A percentile compares a stretch with the other conserved stretches of the same genome.
phyloP scores from a whole-genome alignment of 2,888 invertebrate species.

The Dryobotodes eremita region DNA sequence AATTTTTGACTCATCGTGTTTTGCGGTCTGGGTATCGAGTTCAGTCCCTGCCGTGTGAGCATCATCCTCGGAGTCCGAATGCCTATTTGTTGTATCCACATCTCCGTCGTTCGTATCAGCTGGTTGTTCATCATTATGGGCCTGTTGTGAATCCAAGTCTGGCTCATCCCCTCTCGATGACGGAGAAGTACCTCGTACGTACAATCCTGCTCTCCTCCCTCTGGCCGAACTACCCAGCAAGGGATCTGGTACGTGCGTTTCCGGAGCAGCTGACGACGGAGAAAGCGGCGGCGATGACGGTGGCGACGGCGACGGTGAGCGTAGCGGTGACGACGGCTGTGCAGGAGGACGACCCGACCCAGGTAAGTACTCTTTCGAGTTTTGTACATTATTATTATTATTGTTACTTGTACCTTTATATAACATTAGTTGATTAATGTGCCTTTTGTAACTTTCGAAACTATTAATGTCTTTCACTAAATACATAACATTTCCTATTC shows the following conservation, averaged over 20 bases:
- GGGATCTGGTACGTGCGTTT: neutral
- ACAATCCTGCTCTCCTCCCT: neutral
- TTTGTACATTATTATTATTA: neutral
- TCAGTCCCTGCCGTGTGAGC: neutral
- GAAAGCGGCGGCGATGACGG: neutral
- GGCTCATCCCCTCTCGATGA: neutral
- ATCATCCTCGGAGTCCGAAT: neutral
- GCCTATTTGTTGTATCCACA: neutral
- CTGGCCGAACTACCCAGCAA: neutral
- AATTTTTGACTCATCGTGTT: neutral
- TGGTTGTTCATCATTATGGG: neutral
- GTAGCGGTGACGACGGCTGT: neutral
- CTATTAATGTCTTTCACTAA: neutral
- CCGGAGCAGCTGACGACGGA: neutral
- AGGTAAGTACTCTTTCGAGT: neutral
- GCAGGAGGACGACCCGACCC: neutral
- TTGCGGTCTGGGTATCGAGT: neutral
- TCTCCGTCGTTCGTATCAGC: neutral
- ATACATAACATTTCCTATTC: neutral
- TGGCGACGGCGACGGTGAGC: too few relatives aligned
- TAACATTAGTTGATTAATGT: slow-evolving; percentile 2
- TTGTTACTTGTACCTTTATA: neutral
- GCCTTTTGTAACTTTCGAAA: neutral
- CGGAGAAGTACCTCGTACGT: neutral
- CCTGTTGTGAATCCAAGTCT: neutral